Conservation (phyloP, 1,140 invertebrate species). For the Neuroterus valhalla region DNA sequence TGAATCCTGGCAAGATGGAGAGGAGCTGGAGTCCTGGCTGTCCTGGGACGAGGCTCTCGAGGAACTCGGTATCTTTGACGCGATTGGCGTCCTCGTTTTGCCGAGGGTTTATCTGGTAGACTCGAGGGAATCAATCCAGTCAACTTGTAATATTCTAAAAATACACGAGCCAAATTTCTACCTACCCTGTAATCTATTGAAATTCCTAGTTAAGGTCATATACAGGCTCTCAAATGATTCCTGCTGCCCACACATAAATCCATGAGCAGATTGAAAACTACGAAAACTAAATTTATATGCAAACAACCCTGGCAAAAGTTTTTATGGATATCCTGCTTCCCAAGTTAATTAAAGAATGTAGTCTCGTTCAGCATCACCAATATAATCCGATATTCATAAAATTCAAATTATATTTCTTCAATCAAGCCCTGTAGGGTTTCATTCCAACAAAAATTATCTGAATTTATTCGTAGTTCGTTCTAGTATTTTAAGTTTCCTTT, state of each 20-base stretch:
- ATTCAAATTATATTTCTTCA: no score
- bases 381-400: no score
- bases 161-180: conserved; percentile 83
- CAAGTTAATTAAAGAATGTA: no score
- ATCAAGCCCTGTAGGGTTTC: not conserved
- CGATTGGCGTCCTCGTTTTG: conserved; percentile 74
- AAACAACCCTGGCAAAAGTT: no score
- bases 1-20: conserved; percentile 77
- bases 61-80: conserved; percentile 73
- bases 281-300: no score
- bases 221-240: not conserved
- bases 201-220: conserved; percentile 6
- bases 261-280: no score
- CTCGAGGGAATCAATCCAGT: conserved; percentile 81
- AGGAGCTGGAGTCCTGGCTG: conserved; percentile 76
- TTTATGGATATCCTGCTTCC: no score
- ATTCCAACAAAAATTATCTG: not conserved
- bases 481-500: not conserved
- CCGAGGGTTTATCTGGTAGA: conserved; percentile 74
- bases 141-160: conserved; percentile 87
- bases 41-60: conserved; percentile 75
- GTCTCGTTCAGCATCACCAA: no score
- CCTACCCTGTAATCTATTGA: conserved; percentile 79
- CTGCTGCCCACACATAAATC: not conserved
- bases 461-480: not conserved